Percentiles rank a stretch among this genome's conserved stretches.
These are phyloP conservation scores for Strigamia crassipes DNA, from an alignment of 2,888 invertebrate species.

Conservation along the genomic window DNA sequence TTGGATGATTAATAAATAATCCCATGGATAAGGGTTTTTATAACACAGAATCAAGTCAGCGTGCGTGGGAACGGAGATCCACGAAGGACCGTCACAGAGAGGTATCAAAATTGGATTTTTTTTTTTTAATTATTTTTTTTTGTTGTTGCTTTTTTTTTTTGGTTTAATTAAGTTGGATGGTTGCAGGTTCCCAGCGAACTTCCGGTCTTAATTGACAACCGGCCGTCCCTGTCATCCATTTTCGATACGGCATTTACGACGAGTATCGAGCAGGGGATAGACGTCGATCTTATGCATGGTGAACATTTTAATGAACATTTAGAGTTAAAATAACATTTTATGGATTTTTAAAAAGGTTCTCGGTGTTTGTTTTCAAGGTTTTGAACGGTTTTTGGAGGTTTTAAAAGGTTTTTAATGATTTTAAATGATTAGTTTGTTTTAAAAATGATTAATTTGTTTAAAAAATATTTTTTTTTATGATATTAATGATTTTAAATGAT, in stretches of 20 bases:
- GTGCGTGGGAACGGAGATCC: slow-evolving; percentile 1
- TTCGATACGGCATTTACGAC: slow-evolving; percentile 48
- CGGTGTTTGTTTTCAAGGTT: too few relatives aligned
- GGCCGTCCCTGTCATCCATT: slow-evolving; percentile 47
- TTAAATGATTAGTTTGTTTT: too few relatives aligned
- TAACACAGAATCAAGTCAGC: slow-evolving; percentile 23
- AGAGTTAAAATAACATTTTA: background rate
- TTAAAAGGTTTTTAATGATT: too few relatives aligned
- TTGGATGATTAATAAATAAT: slow-evolving; percentile 4
- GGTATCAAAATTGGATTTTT: background rate
- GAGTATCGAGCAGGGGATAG: slow-evolving; percentile 34
- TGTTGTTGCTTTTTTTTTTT: background rate
- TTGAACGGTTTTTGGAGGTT: too few relatives aligned
- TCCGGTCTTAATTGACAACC: background rate
- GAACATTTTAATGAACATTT: background rate
- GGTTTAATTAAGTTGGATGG: background rate
- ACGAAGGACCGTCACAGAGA: slow-evolving; percentile 5
- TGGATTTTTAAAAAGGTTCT: too few relatives aligned
- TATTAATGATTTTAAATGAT: slow-evolving; percentile 13
- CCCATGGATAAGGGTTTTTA: slow-evolving; percentile 23
- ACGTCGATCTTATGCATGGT: slow-evolving; percentile 45
- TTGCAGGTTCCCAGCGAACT: background rate
- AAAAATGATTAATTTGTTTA: too few relatives aligned
- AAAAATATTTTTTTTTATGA: too few relatives aligned
- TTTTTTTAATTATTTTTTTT: too few relatives aligned